phyloP scores from a whole-genome alignment of 1,140 invertebrate genomes.

The Brachionus koreanus region DNA sequence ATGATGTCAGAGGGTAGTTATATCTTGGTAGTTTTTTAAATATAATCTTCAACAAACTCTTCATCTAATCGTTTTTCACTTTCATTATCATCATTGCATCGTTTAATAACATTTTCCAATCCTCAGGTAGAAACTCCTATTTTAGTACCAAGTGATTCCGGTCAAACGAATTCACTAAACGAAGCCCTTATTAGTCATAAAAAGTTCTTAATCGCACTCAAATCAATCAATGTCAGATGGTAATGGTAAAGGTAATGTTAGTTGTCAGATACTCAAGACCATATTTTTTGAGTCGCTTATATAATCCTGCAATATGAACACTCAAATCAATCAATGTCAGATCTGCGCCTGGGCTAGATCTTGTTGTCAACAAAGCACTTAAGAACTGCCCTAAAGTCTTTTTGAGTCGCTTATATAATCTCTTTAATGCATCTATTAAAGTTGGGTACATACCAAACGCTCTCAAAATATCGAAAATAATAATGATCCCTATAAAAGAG shows the following conservation, averaged over 20 bases:
- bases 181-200: neutral
- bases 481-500: constrained; percentile 45
- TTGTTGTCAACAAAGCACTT: neutral
- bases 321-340: neutral
- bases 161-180: neutral
- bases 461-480: too few species aligned
- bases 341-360: neutral
- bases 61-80: too few species aligned
- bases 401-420: neutral
- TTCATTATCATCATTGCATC: too few species aligned
- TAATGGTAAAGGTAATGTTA: too few species aligned
- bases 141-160: neutral
- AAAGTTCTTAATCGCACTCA: neutral
- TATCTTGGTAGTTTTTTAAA: too few species aligned
- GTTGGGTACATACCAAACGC: neutral
- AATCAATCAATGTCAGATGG: too few species aligned
- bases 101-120: too few species aligned
- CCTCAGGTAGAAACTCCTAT: neutral
- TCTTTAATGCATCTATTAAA: neutral
- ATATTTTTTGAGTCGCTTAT: too few species aligned
- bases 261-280: too few species aligned
- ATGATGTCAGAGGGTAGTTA: too few species aligned
- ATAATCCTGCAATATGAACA: too few species aligned
- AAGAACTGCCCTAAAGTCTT: neutral
- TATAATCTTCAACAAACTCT: too few species aligned